These are phyloP conservation scores for Eleginops maclovinus DNA, from an alignment of 2,113 vertebrate genomes.

Conservation along the genomic window DNA sequence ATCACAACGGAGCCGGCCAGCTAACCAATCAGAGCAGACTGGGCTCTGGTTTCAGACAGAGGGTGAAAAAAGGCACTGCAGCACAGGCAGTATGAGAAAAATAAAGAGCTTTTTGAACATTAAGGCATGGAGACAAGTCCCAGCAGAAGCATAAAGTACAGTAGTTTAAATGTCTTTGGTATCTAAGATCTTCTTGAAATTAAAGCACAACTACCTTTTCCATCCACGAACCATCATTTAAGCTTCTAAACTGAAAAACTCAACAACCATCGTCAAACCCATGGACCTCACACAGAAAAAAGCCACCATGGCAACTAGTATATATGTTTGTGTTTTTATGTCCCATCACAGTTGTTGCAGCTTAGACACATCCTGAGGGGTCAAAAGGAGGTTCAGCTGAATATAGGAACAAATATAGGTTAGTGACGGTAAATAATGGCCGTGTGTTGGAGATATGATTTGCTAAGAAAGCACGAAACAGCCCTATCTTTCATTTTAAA, in stretches of 20 bases:
- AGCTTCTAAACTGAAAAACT: neutral
- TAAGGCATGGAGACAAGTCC: too few relatives aligned
- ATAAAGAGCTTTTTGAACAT: too few relatives aligned
- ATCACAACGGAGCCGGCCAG: too few relatives aligned
- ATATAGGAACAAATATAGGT: neutral
- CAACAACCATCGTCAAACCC: neutral
- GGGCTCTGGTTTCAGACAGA: too few relatives aligned
- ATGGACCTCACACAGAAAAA: neutral
- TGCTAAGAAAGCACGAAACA: neutral
- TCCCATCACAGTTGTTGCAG: constrained; percentile 4
- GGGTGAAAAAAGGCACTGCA: too few relatives aligned
- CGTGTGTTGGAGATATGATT: neutral
- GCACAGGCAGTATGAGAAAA: too few relatives aligned
- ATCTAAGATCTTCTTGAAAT: neutral
- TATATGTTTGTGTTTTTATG: neutral
- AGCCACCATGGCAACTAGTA: constrained; percentile 25
- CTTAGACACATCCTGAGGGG: neutral
- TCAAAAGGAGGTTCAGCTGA: neutral
- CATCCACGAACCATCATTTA: neutral
- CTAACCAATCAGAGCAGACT: too few relatives aligned
- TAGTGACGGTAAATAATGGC: neutral
- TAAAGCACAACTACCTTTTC: neutral
- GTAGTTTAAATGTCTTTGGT: neutral
- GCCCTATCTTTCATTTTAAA: neutral
- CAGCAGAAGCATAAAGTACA: too few relatives aligned